Conservation (phyloP, 2,113 vertebrate species). For the Pseudorectes ferrugineus region DNA sequence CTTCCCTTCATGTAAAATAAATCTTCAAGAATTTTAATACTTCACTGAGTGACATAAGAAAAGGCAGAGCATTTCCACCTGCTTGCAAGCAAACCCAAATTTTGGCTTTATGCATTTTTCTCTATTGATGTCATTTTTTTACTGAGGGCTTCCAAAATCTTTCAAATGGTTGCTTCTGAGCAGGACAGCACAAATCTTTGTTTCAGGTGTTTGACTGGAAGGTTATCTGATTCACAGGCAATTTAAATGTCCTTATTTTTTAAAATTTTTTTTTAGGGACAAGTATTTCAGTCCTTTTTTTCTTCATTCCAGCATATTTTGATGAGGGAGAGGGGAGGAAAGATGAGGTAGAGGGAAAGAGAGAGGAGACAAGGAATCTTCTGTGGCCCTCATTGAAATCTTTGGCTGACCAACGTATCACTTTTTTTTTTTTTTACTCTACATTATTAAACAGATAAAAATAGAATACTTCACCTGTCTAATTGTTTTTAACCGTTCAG, state of each 20-base stretch:
- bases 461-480: no score
- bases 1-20: neutral
- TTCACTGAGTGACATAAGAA: neutral
- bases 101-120: neutral
- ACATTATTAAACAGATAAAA: neutral
- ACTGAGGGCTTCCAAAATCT: neutral
- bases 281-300: neutral
- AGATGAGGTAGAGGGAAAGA: neutral
- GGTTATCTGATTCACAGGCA: neutral
- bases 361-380: neutral
- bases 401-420: neutral
- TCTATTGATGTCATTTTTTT: neutral
- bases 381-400: neutral
- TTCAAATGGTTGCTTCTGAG: neutral
- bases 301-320: neutral
- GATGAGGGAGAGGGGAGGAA: neutral
- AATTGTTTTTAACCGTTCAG: rapidly evolving
- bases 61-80: neutral
- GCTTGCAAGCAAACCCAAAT: neutral
- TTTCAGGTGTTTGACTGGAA: neutral
- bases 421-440: no score
- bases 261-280: no score
- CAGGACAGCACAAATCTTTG: neutral
- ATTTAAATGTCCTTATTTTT: neutral
- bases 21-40: neutral